These are phyloP conservation scores for Agapornis canus DNA, from an alignment of 2,797 vertebrate genomes.

Conservation along the genomic window DNA sequence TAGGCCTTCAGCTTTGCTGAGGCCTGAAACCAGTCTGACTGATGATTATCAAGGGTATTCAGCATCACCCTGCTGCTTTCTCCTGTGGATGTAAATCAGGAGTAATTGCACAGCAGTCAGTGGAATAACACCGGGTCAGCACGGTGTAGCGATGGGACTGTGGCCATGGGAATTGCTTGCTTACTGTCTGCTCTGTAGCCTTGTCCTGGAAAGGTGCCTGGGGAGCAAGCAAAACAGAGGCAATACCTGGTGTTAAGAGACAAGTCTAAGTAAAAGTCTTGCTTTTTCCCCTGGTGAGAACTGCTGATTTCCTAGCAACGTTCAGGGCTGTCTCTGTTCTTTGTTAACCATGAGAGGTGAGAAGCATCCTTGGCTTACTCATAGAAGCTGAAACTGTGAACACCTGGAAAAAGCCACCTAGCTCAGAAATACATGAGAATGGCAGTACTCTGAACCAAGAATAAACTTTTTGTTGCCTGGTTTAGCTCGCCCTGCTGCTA, in stretches of 20 bases:
- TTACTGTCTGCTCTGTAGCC: not conserved
- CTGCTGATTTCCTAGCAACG: conserved; percentile 44
- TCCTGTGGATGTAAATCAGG: conserved; percentile 17
- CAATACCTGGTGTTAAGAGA: not conserved
- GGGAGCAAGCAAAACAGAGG: not conserved
- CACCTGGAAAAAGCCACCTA: not conserved
- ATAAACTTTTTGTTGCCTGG: not conserved
- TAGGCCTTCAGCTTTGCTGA: not conserved
- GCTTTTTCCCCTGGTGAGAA: not conserved
- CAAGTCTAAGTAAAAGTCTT: not conserved
- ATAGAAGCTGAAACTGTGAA: not conserved
- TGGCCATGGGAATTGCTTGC: not conserved
- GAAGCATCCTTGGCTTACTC: not conserved
- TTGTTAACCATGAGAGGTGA: not conserved
- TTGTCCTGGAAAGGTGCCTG: not conserved
- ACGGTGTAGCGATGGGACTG: not conserved
- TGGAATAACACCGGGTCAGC: not conserved
- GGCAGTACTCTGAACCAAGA: not conserved
- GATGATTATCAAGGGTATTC: not conserved
- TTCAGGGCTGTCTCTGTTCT: not conserved
- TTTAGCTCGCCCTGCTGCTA: not conserved
- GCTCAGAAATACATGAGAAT: not conserved
- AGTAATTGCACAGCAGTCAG: conserved; percentile 7
- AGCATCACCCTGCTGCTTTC: conserved; percentile 11
- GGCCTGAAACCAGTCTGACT: conserved; percentile 22